phyloP scores from a whole-genome alignment of 2,888 invertebrate genomes.

The Brachyptera putata region DNA sequence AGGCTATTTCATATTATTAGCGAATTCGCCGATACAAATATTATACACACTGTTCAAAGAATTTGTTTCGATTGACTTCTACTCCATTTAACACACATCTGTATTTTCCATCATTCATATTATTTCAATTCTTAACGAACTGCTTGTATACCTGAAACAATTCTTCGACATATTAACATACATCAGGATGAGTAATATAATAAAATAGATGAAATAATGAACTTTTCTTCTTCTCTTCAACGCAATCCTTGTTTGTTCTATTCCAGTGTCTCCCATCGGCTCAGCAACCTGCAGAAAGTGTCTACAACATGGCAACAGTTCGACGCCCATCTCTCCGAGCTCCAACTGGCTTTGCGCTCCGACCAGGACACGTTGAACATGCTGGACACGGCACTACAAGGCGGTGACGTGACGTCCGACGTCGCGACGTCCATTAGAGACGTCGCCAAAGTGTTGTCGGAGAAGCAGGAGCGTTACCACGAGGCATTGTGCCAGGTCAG shows the following conservation, averaged over 20 bases:
- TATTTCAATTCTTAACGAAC: too few relatives aligned
- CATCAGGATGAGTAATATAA: too few relatives aligned
- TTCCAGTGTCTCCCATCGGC: slow-evolving; percentile 65
- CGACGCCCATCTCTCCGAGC: slow-evolving; percentile 68
- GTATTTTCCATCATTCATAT: too few relatives aligned
- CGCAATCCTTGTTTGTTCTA: slow-evolving; percentile 27
- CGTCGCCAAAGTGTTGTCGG: slow-evolving; percentile 35
- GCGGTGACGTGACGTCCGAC: slow-evolving; percentile 39
- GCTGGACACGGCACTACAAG: slow-evolving; percentile 43
- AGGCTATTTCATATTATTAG: too few relatives aligned
- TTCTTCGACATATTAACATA: too few relatives aligned
- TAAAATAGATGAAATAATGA: too few relatives aligned
- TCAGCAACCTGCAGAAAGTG: slow-evolving; percentile 67
- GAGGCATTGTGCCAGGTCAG: slow-evolving; percentile 22
- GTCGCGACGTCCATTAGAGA: slow-evolving; percentile 38
- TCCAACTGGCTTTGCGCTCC: slow-evolving; percentile 69
- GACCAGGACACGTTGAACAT: slow-evolving; percentile 59
- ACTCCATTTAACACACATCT: too few relatives aligned
- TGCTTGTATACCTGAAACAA: too few relatives aligned
- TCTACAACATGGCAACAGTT: slow-evolving; percentile 71
- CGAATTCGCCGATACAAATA: too few relatives aligned
- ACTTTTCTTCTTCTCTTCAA: too few relatives aligned
- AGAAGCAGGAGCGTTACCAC: slow-evolving; percentile 31
- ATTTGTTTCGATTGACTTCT: too few relatives aligned
- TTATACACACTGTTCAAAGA: too few relatives aligned